phyloP scores from a whole-genome alignment of 2,113 vertebrate species.

The Dryoscopus gambensis region DNA sequence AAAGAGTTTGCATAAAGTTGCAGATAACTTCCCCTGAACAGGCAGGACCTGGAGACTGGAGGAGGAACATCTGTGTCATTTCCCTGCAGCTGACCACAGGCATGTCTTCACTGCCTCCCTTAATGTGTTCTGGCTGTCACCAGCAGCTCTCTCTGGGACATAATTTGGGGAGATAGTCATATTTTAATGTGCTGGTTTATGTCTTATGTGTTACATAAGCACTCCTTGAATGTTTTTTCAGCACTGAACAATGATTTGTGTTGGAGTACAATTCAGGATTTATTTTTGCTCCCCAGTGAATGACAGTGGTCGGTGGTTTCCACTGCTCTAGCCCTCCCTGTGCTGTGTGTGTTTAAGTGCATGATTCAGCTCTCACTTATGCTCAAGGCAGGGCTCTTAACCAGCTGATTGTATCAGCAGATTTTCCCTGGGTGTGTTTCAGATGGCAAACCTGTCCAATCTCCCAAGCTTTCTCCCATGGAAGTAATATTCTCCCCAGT shows the following conservation, averaged over 20 bases:
- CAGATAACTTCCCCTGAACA: background rate
- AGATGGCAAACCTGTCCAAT: background rate
- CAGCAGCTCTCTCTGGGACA: background rate
- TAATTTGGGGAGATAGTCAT: background rate
- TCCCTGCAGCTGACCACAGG: constrained; percentile 33
- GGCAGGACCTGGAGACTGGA: background rate
- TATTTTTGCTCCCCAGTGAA: background rate
- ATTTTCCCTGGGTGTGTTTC: constrained; percentile 8
- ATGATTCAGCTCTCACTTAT: constrained; percentile 19
- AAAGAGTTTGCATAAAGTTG: background rate
- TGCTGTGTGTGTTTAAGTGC: background rate
- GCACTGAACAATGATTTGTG: background rate
- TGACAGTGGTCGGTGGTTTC: background rate
- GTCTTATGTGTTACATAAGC: background rate
- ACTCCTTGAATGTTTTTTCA: background rate
- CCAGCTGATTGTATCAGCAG: constrained; percentile 25
- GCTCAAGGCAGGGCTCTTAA: constrained; percentile 10
- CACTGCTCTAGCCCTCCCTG: background rate
- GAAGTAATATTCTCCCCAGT: background rate
- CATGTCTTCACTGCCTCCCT: background rate
- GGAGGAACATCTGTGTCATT: constrained; percentile 38
- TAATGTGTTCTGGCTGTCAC: background rate
- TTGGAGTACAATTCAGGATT: background rate
- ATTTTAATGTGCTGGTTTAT: background rate
- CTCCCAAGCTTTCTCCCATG: background rate